Evolutionary conservation across 1,140 invertebrate genomes (phyloP), one percentile per base, ranked within the genome.

Genomic region (Maniola jurtina): DNA sequence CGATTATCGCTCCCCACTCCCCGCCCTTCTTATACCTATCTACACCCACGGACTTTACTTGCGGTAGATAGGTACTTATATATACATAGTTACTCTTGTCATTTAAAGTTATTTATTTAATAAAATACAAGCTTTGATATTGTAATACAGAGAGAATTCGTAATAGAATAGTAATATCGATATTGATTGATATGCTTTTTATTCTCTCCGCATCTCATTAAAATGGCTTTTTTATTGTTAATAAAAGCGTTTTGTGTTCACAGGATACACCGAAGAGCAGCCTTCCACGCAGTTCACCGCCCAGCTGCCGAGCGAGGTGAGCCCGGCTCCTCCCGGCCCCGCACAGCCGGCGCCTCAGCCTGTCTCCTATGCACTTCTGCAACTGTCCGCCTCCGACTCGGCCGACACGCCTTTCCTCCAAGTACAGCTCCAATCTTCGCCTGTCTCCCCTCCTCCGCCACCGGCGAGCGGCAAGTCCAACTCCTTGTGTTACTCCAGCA

Each of bases 401-500:
- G 84, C 91, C 66, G 85, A 92, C 63, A 77, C 84, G 68, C 80
- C 91, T 63, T 91, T 85, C 66, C 80, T 88, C 72, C 86, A 88
- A 72, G 84, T 84, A 58, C 84, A 84, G 66, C 82, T 89, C 69
- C 86, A 86, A 73, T 80, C 89, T 79, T 84, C 83, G 68, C 81
- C 85, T 87, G 79, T 88, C 80, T 85, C 86, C 74, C 86, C 87
- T 72, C 86, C 88, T 73, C 86, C 90, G 75, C 90, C 90, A 72
- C 87, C 86, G 71, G 91, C 92, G 60, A 92, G 92, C 66, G 92
- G 93, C 70, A 95, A 95, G 81, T 95, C 94, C 36, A 89, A 95
- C 34, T 92, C 95, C 6, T 95, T 96, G 94, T 96, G 95, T 79
- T 96, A 95, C 83, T 96, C 95, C 16, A 96, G 95, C 83, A 96